These are phyloP conservation scores for Isichthys henryi DNA, from an alignment of 2,113 vertebrate species.

Conservation along the genomic window DNA sequence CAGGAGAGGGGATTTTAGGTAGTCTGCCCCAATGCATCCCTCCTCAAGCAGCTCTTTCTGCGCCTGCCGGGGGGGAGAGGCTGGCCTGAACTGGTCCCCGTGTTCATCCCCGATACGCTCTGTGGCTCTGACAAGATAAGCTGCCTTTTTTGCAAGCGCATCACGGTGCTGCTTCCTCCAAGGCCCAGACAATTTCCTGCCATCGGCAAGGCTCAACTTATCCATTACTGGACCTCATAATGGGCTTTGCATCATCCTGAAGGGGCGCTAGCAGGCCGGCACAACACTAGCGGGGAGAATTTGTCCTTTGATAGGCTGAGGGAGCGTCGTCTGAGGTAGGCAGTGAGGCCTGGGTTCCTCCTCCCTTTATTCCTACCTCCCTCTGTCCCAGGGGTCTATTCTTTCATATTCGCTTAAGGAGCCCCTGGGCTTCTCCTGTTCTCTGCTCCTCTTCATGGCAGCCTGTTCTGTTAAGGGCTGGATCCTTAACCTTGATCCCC, in stretches of 20 bases:
- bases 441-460: background rate
- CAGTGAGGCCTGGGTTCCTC: background rate
- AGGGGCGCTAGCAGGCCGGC: background rate
- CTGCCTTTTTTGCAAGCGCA: conserved; percentile 3
- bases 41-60: background rate
- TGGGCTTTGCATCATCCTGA: conserved; percentile 1
- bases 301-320: background rate
- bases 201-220: background rate
- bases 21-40: background rate
- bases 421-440: background rate
- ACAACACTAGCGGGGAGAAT: background rate
- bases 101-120: background rate
- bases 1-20: background rate
- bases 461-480: background rate
- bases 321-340: background rate
- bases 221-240: conserved; percentile 6
- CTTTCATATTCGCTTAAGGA: background rate
- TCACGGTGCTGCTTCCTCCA: background rate
- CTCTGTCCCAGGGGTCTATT: background rate
- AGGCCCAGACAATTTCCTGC: conserved; percentile 5
- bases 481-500: background rate
- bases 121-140: conserved; percentile 3
- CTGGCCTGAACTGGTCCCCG: background rate
- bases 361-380: background rate
- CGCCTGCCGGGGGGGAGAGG: background rate